phyloP scores from a whole-genome alignment of 2,888 invertebrate genomes.

The Tetheella fluctuosa region DNA sequence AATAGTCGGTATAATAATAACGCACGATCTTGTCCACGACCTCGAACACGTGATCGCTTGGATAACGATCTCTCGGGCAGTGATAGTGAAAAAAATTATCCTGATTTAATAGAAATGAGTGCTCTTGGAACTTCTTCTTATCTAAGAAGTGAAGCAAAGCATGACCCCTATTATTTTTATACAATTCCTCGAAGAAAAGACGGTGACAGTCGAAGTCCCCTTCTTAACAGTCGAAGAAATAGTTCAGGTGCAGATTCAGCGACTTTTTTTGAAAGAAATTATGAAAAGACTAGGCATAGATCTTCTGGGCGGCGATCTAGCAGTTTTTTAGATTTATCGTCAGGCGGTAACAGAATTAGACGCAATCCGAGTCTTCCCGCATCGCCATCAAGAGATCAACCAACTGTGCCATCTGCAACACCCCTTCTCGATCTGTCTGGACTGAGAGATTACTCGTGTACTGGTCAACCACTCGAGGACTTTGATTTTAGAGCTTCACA shows the following conservation, averaged over 20 bases:
- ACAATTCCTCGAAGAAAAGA: slow-evolving; percentile 86
- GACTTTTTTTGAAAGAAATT: slow-evolving; percentile 67
- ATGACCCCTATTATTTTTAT: slow-evolving; percentile 84
- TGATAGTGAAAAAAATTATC: slow-evolving; percentile 83
- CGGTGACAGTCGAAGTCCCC: slow-evolving; percentile 89
- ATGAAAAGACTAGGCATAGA: slow-evolving; percentile 62
- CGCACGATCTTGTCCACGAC: slow-evolving; percentile 65
- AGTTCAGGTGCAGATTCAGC: slow-evolving; percentile 88
- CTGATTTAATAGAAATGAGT: slow-evolving; percentile 83
- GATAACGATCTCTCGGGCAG: slow-evolving; percentile 80
- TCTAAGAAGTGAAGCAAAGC: slow-evolving; percentile 68
- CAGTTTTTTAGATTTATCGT: slow-evolving; percentile 88
- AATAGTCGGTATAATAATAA: slow-evolving; percentile 74
- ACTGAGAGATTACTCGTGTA: slow-evolving; percentile 77
- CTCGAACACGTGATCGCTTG: slow-evolving; percentile 68
- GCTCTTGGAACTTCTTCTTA: slow-evolving; percentile 71
- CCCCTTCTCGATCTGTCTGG: slow-evolving; percentile 86
- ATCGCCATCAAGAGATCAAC: slow-evolving; percentile 84
- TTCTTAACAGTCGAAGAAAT: slow-evolving; percentile 88
- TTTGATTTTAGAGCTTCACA: slow-evolving; percentile 92
- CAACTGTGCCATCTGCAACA: slow-evolving; percentile 81
- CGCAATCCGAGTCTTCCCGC: slow-evolving; percentile 86
- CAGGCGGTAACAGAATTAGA: slow-evolving; percentile 71
- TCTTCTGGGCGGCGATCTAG: slow-evolving; percentile 84
- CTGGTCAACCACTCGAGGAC: slow-evolving; percentile 78